Conservation (phyloP, 2,797 vertebrate species). For the Falco concolor region DNA sequence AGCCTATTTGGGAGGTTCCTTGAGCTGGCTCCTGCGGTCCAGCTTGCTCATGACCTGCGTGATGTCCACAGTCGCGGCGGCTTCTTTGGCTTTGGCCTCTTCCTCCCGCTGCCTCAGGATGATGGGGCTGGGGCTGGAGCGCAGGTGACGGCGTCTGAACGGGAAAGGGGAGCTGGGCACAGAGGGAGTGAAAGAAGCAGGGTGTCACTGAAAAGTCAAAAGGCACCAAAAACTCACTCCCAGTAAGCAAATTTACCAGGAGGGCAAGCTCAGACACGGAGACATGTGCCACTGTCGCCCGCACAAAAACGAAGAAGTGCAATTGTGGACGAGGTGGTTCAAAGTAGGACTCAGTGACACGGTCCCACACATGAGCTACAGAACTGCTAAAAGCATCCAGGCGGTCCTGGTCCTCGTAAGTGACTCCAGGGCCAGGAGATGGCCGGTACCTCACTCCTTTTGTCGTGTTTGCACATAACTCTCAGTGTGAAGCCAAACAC, state of each 20-base stretch:
- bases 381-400: background rate
- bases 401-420: background rate
- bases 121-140: constrained; percentile 89
- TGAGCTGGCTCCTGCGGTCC: constrained; percentile 79
- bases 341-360: background rate
- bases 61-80: constrained; percentile 88
- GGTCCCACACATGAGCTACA: background rate
- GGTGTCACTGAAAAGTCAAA: background rate
- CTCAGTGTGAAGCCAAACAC: background rate
- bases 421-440: background rate
- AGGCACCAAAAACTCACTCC: background rate
- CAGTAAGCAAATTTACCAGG: background rate
- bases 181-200: background rate
- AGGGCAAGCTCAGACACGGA: background rate
- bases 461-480: background rate
- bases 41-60: constrained; percentile 99
- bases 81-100: constrained; percentile 86
- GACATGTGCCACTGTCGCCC: background rate
- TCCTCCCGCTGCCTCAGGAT: constrained; percentile 87
- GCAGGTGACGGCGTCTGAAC: constrained; percentile 83
- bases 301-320: background rate
- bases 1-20: constrained; percentile 64
- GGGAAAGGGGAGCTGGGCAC: constrained; percentile 76
- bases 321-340: background rate
- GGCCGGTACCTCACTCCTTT: background rate